Conservation (phyloP, 2,797 vertebrate genomes). For the Poecilia picta region DNA sequence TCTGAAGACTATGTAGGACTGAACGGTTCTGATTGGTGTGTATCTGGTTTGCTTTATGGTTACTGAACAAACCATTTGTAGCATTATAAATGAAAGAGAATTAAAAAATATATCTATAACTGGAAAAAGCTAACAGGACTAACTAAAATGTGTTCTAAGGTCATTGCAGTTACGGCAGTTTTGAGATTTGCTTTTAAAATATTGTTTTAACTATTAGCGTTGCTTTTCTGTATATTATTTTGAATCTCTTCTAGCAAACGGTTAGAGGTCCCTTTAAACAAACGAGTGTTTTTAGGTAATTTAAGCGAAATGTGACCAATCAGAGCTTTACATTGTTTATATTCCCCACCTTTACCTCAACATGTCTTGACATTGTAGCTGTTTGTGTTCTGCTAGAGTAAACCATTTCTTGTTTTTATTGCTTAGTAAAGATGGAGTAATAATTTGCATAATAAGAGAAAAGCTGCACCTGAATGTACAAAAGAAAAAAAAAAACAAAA, state of each 20-base stretch:
- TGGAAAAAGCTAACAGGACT: slow-evolving; percentile 27
- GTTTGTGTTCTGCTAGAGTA: neutral
- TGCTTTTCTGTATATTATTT: slow-evolving; percentile 15
- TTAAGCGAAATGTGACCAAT: neutral
- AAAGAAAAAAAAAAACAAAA: neutral
- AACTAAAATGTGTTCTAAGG: slow-evolving; percentile 4
- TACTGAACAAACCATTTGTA: slow-evolving; percentile 31
- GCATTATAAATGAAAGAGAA: neutral
- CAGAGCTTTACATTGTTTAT: neutral
- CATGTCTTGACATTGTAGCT: neutral
- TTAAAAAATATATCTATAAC: neutral
- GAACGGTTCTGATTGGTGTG: neutral
- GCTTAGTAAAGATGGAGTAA: neutral
- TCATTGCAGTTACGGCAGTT: slow-evolving; percentile 7
- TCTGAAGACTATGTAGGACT: slow-evolving; percentile 13
- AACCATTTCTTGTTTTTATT: slow-evolving; percentile 17
- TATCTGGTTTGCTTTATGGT: slow-evolving; percentile 36
- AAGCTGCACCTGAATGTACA: neutral
- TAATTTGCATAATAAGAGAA: slow-evolving; percentile 14
- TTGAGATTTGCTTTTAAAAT: slow-evolving; percentile 35
- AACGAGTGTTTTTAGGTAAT: neutral
- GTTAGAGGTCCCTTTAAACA: neutral
- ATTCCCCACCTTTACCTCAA: neutral
- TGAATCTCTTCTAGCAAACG: neutral
- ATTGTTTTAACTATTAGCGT: slow-evolving; percentile 39